Base-by-base conservation (phyloP, 35 echinoderm and acorn worm species). In the Patiria miniata region DNA sequence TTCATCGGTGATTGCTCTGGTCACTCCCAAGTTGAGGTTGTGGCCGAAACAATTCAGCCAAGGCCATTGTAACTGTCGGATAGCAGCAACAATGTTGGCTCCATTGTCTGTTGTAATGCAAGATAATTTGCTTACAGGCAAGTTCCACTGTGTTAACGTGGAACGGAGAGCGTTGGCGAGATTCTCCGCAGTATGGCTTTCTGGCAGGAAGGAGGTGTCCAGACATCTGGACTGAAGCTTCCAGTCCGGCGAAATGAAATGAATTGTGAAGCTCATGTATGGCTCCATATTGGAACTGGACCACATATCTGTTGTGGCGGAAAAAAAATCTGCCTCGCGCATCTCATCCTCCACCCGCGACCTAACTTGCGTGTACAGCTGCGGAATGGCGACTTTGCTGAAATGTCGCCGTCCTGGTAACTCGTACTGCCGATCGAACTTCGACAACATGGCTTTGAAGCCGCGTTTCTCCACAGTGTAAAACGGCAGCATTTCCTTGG, bases 11-110 rank as follows among this genome's bases (percentile, higher is more conserved):
- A 81, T 61, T 6, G 78, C 79, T 38, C 82, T 89, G 8, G 78
- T 89, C 7, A 83, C 80, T 8, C 78, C 79, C 19, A 89, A 78
- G 56, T 89, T 78, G 16, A 89, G 39, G 57, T 61, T 61, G 55
- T 89, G 87, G 26, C 87, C 87, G 47, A 89, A 89, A 38, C 87
- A 89, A 4, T n/a, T 22, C 60, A 89, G 18, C 7, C 80, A 78
- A 6, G 9, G 7, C 87, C 87, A 89, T 8, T 60, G 55, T 26
- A 89, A 83, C 21, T 89, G 77, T 56, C 39, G 56, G 0, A 89
- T 47, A 3, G 87, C 87, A 23, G 78, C 57, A 5, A 82, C 87
- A 77, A 86, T 44, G 39, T 86, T 85, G 5, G 53, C 52, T 7
- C 83, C 83, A 37, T 68, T 85, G 39, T 85, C 83, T 22, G 83